Percentiles rank a stretch among this genome's conserved stretches.
Conservation (phyloP, 2,797 vertebrate genomes). For the Phataginus tetradactyla region DNA sequence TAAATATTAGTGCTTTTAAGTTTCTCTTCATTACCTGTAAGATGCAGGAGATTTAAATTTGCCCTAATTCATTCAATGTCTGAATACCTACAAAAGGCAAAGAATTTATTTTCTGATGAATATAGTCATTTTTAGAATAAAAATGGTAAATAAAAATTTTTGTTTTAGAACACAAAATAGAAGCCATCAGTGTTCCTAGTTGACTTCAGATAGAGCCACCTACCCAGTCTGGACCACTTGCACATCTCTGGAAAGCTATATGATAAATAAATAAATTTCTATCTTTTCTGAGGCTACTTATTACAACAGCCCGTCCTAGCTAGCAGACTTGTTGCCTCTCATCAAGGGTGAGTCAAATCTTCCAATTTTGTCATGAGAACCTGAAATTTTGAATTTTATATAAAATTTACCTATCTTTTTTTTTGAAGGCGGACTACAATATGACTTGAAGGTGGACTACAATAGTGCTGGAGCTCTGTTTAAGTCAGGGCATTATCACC, state of each 20-base stretch:
- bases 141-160: not conserved
- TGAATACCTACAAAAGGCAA: not conserved
- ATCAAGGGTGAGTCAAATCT: not conserved
- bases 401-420: not conserved
- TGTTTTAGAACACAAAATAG: not conserved
- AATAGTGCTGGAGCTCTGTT: not conserved
- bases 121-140: not conserved
- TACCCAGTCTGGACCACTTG: not conserved
- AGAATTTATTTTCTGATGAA: not conserved
- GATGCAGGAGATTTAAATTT: not conserved
- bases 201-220: not conserved
- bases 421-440: not conserved
- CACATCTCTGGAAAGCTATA: not conserved
- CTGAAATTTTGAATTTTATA: not conserved
- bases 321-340: not conserved
- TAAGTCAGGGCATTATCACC: not conserved
- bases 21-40: not conserved
- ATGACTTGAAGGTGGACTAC: not conserved
- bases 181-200: not conserved
- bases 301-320: not conserved
- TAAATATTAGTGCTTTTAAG: not conserved
- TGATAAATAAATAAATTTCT: not conserved
- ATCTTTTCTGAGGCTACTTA: not conserved
- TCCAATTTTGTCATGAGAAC: not conserved
- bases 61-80: not conserved